A percentile compares a stretch with the other conserved stretches of the same genome.
These are phyloP conservation scores for Daboia siamensis DNA, from an alignment of 2,113 vertebrate genomes.

Conservation along the genomic window DNA sequence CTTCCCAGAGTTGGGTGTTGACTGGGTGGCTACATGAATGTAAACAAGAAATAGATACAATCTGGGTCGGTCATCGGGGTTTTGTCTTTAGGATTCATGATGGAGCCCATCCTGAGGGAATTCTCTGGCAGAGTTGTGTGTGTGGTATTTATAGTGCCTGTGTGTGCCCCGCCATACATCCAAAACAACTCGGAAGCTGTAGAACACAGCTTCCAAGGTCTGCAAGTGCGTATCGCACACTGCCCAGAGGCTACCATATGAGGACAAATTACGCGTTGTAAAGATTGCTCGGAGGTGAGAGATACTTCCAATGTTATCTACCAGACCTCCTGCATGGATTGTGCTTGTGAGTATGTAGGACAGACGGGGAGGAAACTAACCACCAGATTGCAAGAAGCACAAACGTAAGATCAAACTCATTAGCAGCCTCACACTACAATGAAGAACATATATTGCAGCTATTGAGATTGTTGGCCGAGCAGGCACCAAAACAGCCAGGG, in stretches of 20 bases:
- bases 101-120: background rate
- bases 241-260: background rate
- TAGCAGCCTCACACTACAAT: background rate
- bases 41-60: background rate
- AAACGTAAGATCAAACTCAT: fast-evolving
- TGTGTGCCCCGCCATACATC: too few species aligned
- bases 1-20: background rate
- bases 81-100: background rate
- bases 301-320: background rate
- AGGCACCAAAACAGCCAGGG: background rate
- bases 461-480: background rate
- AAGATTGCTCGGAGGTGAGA: background rate
- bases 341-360: background rate
- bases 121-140: background rate
- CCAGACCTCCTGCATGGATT: background rate
- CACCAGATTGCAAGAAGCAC: background rate
- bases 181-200: background rate
- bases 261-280: background rate
- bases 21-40: background rate
- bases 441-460: background rate
- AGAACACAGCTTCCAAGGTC: background rate
- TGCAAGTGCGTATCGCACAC: background rate
- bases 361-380: background rate
- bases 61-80: background rate
- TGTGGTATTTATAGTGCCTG: background rate